A percentile compares a stretch with the other conserved stretches of the same genome.
phyloP scores from a whole-genome alignment of 2,797 vertebrate species.

The Schizothorax lantsangensis region DNA sequence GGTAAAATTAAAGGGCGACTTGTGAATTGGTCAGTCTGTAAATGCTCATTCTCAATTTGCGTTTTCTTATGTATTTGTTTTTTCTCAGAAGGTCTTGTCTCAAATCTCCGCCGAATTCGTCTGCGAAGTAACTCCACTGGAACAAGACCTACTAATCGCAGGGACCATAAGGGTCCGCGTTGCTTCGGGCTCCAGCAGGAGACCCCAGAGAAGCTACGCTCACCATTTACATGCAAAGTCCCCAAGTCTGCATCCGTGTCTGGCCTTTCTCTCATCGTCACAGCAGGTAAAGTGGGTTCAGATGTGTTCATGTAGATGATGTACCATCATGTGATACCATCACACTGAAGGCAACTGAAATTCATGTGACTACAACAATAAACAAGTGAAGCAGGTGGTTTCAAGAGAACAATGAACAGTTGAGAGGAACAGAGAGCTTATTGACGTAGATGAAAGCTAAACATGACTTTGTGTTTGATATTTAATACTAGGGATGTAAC shows the following conservation, averaged over 20 bases:
- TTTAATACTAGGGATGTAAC: no score
- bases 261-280: slow-evolving; percentile 93
- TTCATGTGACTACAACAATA: slow-evolving; percentile 41
- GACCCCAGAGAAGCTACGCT: slow-evolving; percentile 79
- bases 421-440: slow-evolving; percentile 12
- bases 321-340: slow-evolving; percentile 27
- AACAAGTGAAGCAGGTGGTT: slow-evolving; percentile 38
- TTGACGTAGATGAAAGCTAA: not conserved
- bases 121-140: slow-evolving; percentile 97
- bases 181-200: slow-evolving; percentile 85
- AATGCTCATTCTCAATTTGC: not conserved
- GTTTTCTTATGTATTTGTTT: not conserved
- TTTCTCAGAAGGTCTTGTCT: slow-evolving; percentile 79
- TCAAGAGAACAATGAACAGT: slow-evolving; percentile 28
- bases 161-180: slow-evolving; percentile 77
- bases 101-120: slow-evolving; percentile 86
- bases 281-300: slow-evolving; percentile 77
- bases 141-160: slow-evolving; percentile 86
- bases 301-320: not conserved
- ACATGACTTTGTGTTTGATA: not conserved
- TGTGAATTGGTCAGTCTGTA: not conserved
- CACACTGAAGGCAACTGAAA: slow-evolving; percentile 34
- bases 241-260: slow-evolving; percentile 95
- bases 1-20: not conserved
- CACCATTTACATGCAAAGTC: slow-evolving; percentile 82